phyloP scores from a whole-genome alignment of 2,797 vertebrate genomes.

The Eulemur coronatus region DNA sequence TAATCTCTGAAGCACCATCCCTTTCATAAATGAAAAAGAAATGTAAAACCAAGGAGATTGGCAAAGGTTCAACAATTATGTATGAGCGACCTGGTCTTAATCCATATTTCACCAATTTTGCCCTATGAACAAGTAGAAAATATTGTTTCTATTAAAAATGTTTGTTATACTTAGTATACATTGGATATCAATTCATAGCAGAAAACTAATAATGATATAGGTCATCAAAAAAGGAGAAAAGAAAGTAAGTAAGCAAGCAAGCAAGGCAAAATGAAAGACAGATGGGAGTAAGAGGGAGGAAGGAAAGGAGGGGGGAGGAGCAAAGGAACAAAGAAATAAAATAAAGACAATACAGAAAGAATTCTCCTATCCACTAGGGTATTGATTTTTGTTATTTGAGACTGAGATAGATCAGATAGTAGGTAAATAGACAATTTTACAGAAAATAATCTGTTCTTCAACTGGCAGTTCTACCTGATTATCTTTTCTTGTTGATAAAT shows the following conservation, averaged over 20 bases:
- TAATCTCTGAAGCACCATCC: slow-evolving; percentile 65
- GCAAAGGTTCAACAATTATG: background rate
- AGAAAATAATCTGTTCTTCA: background rate
- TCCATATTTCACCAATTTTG: background rate
- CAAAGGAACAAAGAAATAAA: background rate
- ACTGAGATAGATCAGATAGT: background rate
- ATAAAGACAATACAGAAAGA: background rate
- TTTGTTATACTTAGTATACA: background rate
- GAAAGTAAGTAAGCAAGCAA: too few species aligned
- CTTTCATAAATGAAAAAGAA: slow-evolving; percentile 64
- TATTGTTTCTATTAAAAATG: background rate
- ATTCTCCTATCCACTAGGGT: background rate
- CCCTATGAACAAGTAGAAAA: background rate
- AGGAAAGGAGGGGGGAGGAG: too few species aligned
- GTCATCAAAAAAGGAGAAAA: background rate
- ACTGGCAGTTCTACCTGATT: background rate
- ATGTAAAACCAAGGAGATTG: background rate
- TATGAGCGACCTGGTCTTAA: background rate
- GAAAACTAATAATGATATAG: background rate
- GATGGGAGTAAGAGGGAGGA: background rate
- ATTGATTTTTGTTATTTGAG: background rate
- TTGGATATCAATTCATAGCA: background rate
- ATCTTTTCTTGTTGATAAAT: background rate
- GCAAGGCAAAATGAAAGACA: background rate
- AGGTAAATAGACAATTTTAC: background rate